Evolutionary conservation across 2,888 invertebrate genomes (phyloP).

Genomic region (Hesperia comma): DNA sequence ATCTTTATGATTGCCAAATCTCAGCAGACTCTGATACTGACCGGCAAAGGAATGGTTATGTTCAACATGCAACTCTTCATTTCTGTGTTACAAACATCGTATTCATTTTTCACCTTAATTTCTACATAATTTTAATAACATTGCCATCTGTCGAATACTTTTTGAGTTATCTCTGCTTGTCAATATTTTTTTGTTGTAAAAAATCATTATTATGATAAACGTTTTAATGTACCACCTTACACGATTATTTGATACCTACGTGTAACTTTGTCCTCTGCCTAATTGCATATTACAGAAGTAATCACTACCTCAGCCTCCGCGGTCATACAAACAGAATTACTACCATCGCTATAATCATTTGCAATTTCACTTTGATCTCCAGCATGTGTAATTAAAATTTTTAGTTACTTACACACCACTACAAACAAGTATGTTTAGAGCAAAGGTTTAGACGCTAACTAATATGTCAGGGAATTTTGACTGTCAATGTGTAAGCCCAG

Average conservation of each 20-base stretch:
- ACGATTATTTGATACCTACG: neutral
- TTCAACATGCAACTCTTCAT: slow-evolving; percentile 70
- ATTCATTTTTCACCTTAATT: slow-evolving; percentile 68
- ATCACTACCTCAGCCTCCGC: neutral
- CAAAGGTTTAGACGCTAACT: no score
- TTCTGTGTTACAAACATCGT: slow-evolving; percentile 67
- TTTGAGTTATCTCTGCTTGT: no score
- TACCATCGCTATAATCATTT: neutral
- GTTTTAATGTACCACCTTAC: no score
- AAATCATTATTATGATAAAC: no score
- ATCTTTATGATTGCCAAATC: slow-evolving; percentile 63
- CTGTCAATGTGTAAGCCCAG: no score
- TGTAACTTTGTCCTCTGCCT: neutral
- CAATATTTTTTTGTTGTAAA: no score
- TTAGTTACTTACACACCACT: neutral
- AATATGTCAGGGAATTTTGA: no score
- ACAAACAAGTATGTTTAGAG: no score
- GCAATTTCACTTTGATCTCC: neutral
- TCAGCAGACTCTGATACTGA: slow-evolving; percentile 58
- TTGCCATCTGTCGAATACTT: no score
- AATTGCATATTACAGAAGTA: neutral
- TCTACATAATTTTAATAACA: slow-evolving; percentile 45
- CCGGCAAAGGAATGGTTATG: slow-evolving; percentile 59
- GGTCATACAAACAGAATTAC: no score
- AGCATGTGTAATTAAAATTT: neutral